Evolutionary conservation across 2,888 invertebrate genomes (phyloP), one percentile per base, ranked within the genome.

Genomic region (Amaurobius ferox): DNA sequence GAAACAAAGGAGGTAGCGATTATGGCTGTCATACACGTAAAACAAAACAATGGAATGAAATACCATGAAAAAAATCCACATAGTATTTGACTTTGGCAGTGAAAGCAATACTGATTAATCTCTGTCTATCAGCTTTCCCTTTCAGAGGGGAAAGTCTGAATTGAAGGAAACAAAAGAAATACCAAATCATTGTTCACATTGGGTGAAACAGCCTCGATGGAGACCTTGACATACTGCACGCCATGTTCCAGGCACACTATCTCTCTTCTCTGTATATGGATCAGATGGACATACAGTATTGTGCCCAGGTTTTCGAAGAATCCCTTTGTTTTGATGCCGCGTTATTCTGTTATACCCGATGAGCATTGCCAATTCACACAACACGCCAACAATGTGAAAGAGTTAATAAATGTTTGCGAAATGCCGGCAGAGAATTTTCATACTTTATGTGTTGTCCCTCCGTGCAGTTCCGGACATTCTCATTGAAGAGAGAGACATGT

Each of bases 81-180:
- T 23, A 66, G 19, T 23, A 66, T 39, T 26, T 79, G 79, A 79
- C 79, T 79, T 79, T 79, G 79, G 67, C 79, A 79, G 73, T 79
- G 79, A 79, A 79, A 79, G 64, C 72, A n/a, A 26, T 23, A 44
- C 32, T 26, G 35, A 72, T 62, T 35, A 72, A 72, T 79, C 70
- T 30, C 11, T 19, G 32, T 66, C 19, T 23, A 64, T 72, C 79
- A 28, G 66, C 72, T 79, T 73, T 79, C 79, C 79, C 74, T 80
- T 80, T 80, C 61, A 62, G 19, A 19, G 7, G 61, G n/a, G 35
- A 72, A 71, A 72, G 9, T 73, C n/a, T 35, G 64, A 66, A 71
- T 30, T 26, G 29, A 48, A 68, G 44, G 28, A 70, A 79, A 73
- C 66, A 72, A 67, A 62, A 79, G 72, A 72, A 3, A 16, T 29